These are phyloP conservation scores for Sebastes jordani DNA, from an alignment of 2,797 vertebrate genomes.

Conservation along the genomic window DNA sequence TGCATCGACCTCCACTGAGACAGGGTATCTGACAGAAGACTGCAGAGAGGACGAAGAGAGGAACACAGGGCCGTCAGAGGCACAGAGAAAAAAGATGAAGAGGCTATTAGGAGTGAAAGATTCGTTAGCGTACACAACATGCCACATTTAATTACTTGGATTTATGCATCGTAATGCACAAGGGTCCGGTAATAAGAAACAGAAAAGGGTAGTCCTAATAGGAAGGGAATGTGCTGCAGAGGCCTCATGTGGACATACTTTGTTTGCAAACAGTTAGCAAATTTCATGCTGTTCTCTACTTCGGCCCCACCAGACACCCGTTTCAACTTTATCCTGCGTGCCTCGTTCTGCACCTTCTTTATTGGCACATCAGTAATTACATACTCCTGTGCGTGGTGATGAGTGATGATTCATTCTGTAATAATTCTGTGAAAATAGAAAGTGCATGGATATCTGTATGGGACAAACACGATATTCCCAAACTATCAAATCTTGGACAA, in stretches of 20 bases:
- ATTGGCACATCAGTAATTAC: constrained; percentile 24
- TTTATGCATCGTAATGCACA: constrained; percentile 47
- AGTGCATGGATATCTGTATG: constrained; percentile 7
- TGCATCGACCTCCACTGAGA: constrained; percentile 91
- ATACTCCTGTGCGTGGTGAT: constrained; percentile 13
- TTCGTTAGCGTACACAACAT: constrained; percentile 13
- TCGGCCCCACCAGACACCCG: constrained; percentile 30
- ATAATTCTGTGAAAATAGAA: constrained; percentile 40
- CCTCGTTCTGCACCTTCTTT: constrained; percentile 20
- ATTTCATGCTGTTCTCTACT: constrained; percentile 37
- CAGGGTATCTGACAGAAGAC: constrained; percentile 98
- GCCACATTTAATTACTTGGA: constrained; percentile 52
- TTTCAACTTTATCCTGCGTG: constrained; percentile 41
- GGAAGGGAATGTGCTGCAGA: constrained; percentile 47
- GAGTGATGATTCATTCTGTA: constrained; percentile 43
- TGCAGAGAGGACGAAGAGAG: constrained; percentile 52
- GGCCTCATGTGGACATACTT: constrained; percentile 42
- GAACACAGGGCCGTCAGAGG: background rate
- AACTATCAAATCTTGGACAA: constrained; percentile 28
- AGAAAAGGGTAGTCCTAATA: constrained; percentile 42
- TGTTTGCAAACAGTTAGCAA: constrained; percentile 54
- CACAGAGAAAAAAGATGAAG: background rate
- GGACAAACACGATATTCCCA: constrained; percentile 11
- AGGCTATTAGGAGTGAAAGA: constrained; percentile 17
- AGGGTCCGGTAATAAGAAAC: constrained; percentile 54